phyloP scores from a whole-genome alignment of 2,888 invertebrate species.

The Leuctra nigra region DNA sequence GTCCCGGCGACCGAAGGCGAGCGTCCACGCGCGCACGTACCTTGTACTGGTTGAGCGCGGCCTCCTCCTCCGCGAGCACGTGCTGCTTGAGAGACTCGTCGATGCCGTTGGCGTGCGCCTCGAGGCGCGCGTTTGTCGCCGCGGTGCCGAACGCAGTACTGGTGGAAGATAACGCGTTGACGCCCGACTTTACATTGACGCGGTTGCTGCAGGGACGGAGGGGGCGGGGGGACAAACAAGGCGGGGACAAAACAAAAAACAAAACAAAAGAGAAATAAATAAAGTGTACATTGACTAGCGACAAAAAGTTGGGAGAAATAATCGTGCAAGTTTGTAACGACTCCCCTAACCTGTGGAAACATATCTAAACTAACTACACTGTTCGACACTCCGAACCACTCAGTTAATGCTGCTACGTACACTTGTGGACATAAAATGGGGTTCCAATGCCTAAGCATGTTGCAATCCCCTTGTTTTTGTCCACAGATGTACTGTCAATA shows the following conservation, averaged over 20 bases:
- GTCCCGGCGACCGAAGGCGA: too few relatives aligned
- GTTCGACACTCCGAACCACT: too few relatives aligned
- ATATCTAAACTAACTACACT: too few relatives aligned
- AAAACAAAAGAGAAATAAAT: conserved; percentile 28
- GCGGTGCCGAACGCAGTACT: conserved; percentile 83
- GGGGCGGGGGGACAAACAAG: conserved; percentile 17
- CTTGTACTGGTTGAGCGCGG: conserved; percentile 92
- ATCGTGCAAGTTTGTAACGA: too few relatives aligned
- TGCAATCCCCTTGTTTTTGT: too few relatives aligned
- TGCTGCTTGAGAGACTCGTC: conserved; percentile 81
- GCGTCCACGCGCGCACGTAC: too few relatives aligned
- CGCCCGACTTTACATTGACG: conserved; percentile 84
- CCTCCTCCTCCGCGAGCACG: conserved; percentile 92
- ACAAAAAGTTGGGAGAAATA: conserved; percentile 1
- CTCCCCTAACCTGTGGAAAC: too few relatives aligned
- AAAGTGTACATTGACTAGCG: conserved; percentile 22
- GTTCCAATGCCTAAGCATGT: too few relatives aligned
- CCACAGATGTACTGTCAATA: too few relatives aligned
- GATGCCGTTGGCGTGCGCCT: conserved; percentile 60
- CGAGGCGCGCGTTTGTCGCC: conserved; percentile 65
- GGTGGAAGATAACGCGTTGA: conserved; percentile 80
- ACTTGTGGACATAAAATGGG: too few relatives aligned
- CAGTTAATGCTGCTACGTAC: too few relatives aligned
- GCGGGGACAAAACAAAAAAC: conserved; percentile 27
- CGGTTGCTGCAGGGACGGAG: conserved; percentile 56